Conservation (phyloP, 2,113 vertebrate genomes). For the Rattus norvegicus region DNA sequence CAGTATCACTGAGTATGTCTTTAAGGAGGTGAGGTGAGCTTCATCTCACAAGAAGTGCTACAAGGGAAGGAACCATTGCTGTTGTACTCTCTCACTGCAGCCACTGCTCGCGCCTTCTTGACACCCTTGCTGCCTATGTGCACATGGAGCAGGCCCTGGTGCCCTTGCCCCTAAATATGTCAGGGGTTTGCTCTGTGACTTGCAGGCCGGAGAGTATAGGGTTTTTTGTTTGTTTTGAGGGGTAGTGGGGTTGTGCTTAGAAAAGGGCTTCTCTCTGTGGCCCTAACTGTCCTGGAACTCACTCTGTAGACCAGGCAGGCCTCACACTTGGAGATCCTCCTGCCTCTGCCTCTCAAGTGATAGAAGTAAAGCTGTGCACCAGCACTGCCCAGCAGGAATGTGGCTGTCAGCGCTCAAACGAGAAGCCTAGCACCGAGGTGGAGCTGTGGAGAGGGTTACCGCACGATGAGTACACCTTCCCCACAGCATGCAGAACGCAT, state of each 20-base stretch:
- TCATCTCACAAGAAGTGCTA: fast-evolving
- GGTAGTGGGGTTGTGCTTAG: background rate
- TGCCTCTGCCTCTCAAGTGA: background rate
- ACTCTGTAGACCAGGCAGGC: background rate
- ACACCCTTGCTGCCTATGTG: background rate
- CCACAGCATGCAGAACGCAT: background rate
- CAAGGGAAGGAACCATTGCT: background rate
- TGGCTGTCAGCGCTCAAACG: background rate
- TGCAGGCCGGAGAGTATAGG: background rate
- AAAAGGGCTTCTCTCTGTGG: background rate
- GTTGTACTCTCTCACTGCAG: fast-evolving
- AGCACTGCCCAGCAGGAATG: background rate
- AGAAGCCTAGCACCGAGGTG: background rate
- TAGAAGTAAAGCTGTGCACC: background rate
- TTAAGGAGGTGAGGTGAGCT: fast-evolving
- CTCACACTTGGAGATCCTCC: background rate
- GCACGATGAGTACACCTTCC: fast-evolving
- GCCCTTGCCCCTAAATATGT: background rate
- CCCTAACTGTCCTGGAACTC: background rate
- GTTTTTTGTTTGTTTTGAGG: background rate
- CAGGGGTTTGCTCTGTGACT: background rate
- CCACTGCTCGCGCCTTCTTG: background rate
- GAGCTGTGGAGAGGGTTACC: background rate
- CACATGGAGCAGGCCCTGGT: fast-evolving
- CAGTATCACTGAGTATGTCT: no score